Percentiles rank a stretch among this genome's conserved stretches.
phyloP scores from a whole-genome alignment of 2,888 invertebrate species.

The Noctua janthina region DNA sequence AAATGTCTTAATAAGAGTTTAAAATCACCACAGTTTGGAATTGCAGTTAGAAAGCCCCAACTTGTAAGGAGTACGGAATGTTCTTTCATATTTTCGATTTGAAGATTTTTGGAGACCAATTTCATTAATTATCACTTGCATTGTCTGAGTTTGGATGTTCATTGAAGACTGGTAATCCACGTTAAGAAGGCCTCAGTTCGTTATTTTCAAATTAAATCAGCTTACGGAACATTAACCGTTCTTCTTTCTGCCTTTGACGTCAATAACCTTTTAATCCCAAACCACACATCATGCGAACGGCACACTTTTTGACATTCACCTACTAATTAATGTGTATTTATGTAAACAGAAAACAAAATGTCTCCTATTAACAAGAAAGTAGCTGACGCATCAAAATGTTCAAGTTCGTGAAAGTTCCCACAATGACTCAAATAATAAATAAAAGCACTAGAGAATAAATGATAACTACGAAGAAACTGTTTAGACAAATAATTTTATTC shows the following conservation, averaged over 20 bases:
- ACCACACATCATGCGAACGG: constrained; percentile 17
- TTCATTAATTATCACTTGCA: background rate
- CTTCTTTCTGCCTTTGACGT: background rate
- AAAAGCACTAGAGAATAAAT: constrained; percentile 29
- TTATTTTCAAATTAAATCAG: background rate
- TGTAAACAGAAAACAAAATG: constrained; percentile 23
- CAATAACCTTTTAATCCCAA: constrained; percentile 5
- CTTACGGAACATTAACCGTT: background rate
- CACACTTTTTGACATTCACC: constrained; percentile 34
- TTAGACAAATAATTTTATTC: constrained; percentile 37
- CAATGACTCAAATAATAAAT: constrained; percentile 46
- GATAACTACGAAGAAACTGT: constrained; percentile 45
- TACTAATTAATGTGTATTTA: constrained; percentile 36
- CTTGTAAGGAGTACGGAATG: background rate
- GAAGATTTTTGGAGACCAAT: background rate
- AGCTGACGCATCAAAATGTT: constrained; percentile 38
- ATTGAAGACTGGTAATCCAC: background rate
- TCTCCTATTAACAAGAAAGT: constrained; percentile 18
- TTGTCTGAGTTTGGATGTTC: background rate
- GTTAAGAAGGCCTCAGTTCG: background rate
- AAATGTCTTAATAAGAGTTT: background rate
- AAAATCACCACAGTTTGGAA: background rate
- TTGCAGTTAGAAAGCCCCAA: background rate
- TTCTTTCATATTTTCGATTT: too few relatives aligned
- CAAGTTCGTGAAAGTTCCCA: constrained; percentile 44